phyloP scores from a whole-genome alignment of 2,888 invertebrate species.

The Pyrochroa serraticornis region DNA sequence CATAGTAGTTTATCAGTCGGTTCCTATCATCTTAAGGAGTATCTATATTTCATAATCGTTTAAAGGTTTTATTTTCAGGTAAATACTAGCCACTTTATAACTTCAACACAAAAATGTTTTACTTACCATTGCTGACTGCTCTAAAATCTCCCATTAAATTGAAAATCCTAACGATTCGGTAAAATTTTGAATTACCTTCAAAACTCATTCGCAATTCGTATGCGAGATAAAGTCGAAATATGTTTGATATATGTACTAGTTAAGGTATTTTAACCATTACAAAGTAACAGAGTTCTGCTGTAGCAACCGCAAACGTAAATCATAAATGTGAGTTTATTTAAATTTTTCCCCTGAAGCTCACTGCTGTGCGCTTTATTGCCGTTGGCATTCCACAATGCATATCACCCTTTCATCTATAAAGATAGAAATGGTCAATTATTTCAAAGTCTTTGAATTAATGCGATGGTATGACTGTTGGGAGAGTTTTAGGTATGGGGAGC shows the following conservation, averaged over 20 bases:
- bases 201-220: slow-evolving; percentile 11
- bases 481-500: no score
- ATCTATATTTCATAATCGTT: no score
- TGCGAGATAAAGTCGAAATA: slow-evolving; percentile 18
- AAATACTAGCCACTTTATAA: no score
- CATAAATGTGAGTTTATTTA: slow-evolving; percentile 21
- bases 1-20: no score
- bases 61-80: no score
- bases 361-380: slow-evolving; percentile 19
- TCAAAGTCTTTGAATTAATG: slow-evolving; percentile 10
- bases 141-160: slow-evolving; percentile 8
- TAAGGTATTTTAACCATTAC: slow-evolving; percentile 20
- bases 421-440: slow-evolving; percentile 22
- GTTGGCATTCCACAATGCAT: slow-evolving; percentile 26
- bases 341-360: slow-evolving; percentile 21
- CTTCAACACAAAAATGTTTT: no score
- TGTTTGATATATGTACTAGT: slow-evolving; percentile 23
- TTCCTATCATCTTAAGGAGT: no score
- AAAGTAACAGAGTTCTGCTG: slow-evolving; percentile 14
- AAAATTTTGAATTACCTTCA: slow-evolving; percentile 3
- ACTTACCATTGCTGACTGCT: slow-evolving; percentile 7
- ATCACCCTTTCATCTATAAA: slow-evolving; percentile 26
- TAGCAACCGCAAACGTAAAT: slow-evolving; percentile 22
- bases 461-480: background rate
- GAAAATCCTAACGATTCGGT: background rate